Conservation (phyloP, 2,113 vertebrate species). For the Psilopogon haemacephalus region DNA sequence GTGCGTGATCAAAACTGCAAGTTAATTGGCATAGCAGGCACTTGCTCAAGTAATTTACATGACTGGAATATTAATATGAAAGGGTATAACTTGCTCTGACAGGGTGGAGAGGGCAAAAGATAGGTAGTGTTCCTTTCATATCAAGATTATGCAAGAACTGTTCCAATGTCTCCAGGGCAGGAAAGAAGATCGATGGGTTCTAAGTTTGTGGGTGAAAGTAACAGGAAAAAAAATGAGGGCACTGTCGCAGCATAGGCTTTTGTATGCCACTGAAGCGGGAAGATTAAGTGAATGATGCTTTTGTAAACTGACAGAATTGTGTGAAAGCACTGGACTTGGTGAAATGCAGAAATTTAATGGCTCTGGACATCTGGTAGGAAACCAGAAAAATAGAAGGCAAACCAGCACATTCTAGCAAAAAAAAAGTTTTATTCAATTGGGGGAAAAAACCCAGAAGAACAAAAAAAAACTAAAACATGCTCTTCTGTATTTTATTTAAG, state of each 20-base stretch:
- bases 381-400: not conserved
- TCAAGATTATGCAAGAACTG: not conserved
- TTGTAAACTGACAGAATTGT: not conserved
- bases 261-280: not conserved
- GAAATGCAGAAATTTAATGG: not conserved
- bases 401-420: not conserved
- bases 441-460: not conserved
- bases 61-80: conserved; percentile 43
- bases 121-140: not conserved
- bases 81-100: not conserved
- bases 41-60: conserved; percentile 37
- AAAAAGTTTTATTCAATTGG: not conserved
- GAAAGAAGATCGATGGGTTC: not conserved
- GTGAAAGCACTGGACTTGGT: not conserved
- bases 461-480: not conserved
- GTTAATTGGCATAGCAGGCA: conserved; percentile 60
- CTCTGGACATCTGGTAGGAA: not conserved
- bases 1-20: conserved; percentile 24
- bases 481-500: not conserved
- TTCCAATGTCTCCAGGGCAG: not conserved
- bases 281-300: not conserved
- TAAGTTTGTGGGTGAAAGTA: not conserved
- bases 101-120: not conserved
- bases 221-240: not conserved
- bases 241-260: not conserved